phyloP scores from a whole-genome alignment of 2,797 vertebrate genomes.

The Enoplosus armatus region DNA sequence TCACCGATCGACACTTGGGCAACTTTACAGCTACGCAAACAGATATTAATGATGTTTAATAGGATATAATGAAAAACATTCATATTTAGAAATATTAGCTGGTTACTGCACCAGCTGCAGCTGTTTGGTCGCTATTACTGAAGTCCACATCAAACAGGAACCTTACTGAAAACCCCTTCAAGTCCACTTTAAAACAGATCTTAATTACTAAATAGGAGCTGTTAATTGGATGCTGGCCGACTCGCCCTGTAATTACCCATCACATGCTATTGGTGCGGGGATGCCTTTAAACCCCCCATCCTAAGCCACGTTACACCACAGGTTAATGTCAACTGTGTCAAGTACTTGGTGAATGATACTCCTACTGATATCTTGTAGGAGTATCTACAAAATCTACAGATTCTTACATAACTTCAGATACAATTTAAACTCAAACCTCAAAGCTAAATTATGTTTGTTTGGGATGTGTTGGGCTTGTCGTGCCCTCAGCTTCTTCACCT shows the following conservation, averaged over 20 bases:
- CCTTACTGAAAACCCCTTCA: slow-evolving; percentile 30
- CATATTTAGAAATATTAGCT: neutral
- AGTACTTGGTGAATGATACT: slow-evolving; percentile 47
- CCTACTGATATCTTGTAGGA: slow-evolving; percentile 3
- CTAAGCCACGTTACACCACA: slow-evolving; percentile 73
- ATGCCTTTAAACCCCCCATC: slow-evolving; percentile 66
- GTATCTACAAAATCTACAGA: neutral
- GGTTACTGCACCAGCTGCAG: neutral
- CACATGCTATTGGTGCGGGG: slow-evolving; percentile 59
- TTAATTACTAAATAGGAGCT: slow-evolving; percentile 77
- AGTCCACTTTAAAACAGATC: slow-evolving; percentile 62
- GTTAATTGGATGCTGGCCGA: slow-evolving; percentile 75
- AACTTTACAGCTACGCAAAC: slow-evolving; percentile 9
- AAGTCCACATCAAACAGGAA: slow-evolving; percentile 5
- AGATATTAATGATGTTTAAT: neutral
- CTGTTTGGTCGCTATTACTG: neutral
- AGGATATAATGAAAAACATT: neutral
- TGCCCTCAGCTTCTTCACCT: neutral
- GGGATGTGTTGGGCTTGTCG: neutral
- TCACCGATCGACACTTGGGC: slow-evolving; percentile 2
- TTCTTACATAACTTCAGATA: neutral
- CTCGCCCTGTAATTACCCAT: slow-evolving; percentile 66
- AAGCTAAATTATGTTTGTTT: neutral
- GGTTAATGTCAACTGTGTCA: slow-evolving; percentile 66
- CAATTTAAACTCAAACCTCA: neutral